Base-by-base conservation (phyloP, 2,888 invertebrate genomes). In the Carpatolechia fugitivella region DNA sequence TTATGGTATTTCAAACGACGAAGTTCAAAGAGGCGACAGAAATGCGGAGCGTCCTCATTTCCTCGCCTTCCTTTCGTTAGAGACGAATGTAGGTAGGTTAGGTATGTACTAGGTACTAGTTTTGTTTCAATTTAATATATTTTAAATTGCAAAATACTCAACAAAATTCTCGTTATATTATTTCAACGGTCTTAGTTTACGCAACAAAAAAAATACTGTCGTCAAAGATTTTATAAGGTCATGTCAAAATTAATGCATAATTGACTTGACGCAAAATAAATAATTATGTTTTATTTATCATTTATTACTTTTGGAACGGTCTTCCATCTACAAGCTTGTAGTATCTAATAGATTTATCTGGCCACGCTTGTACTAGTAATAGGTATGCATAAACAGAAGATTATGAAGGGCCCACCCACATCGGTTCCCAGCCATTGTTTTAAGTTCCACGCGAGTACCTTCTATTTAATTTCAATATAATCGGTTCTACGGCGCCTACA, bases 391-490 rank as follows among this genome's bases (percentile, higher is more conserved):
- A 74, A 65, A 76, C 68, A 78, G 78, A 78, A 79, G 73, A 72
- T 71, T 71, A 80, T 68, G 75, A 71, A 65, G 61, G 73, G 74
- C 74, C 78, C 85, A 74, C 87, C 78, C 85, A 74, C 87, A 74
- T 76, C 71, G 66, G 76, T 76, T 70, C 72, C 68, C 61, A 61
- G 63, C 77, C 81, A 86, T 87, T 88, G 87, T 88, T 80, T 79
- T 68, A 74, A 74, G 63, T 60, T 64, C 54, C 63, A 60, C 70
- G 66, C 72, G 69, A 65, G 70, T 66, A 74, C 73, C 24, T 6
- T 24, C 24, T 77, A 74, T 79, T 79, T 73, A 72, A 83, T 85
- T 82, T 80, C 75, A 82, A 82, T 82, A 70, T 80, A 79, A 85
- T 79, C 78, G 76, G 73, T 71, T 57, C 62, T 61, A 68, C 67